A percentile compares a stretch with the other conserved stretches of the same genome.
These are phyloP conservation scores for Atlantisia rogersi DNA, from an alignment of 2,113 vertebrate species.

Conservation along the genomic window DNA sequence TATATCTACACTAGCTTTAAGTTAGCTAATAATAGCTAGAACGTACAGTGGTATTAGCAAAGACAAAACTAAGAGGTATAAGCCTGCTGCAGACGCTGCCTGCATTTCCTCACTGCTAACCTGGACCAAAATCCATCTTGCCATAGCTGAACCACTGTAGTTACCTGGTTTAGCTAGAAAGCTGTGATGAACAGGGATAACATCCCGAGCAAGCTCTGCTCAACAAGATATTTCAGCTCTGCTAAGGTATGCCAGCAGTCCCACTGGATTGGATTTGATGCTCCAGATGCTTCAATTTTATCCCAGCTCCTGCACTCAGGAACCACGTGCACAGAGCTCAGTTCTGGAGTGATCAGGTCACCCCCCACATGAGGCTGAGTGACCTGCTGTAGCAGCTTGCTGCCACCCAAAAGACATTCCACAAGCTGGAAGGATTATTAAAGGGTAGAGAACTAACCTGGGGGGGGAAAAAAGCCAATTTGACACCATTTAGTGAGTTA, in stretches of 20 bases:
- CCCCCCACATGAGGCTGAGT: background rate
- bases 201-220: background rate
- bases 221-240: background rate
- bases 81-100: background rate
- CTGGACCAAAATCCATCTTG: background rate
- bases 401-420: background rate
- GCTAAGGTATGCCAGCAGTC: background rate
- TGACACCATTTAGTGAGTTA: background rate
- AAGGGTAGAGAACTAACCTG: background rate
- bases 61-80: background rate
- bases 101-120: background rate
- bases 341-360: background rate
- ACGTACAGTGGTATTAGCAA: background rate
- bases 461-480: background rate
- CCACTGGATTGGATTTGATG: background rate
- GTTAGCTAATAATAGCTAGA: background rate
- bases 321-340: background rate
- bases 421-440: background rate
- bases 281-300: background rate
- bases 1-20: rapidly evolving
- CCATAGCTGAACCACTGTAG: background rate
- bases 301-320: background rate
- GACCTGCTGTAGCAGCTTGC: background rate
- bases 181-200: background rate
- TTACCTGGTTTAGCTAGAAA: background rate